Evolutionary conservation across 2,888 invertebrate species (phyloP).

Genomic region (Gnatocerus cornutus): DNA sequence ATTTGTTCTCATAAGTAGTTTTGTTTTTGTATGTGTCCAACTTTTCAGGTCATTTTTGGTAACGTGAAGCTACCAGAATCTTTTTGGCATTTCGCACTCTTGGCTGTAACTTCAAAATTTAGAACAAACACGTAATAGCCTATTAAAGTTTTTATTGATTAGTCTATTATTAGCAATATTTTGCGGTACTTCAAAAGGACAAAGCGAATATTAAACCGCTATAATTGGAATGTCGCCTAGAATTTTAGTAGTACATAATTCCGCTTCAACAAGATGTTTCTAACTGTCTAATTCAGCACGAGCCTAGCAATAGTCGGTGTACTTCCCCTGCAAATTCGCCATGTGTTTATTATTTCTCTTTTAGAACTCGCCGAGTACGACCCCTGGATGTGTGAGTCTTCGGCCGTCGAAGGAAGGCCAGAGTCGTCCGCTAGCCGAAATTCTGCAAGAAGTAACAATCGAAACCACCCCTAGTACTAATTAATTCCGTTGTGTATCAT

Average conservation of each 20-base stretch:
- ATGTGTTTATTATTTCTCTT: background rate
- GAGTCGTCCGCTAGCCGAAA: slow-evolving; percentile 56
- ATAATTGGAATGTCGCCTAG: slow-evolving; percentile 6
- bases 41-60: too few relatives aligned
- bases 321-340: background rate
- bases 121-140: too few relatives aligned
- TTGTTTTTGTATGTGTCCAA: too few relatives aligned
- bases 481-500: slow-evolving; percentile 24
- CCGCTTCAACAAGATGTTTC: background rate
- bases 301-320: slow-evolving; percentile 9
- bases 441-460: slow-evolving; percentile 53
- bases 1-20: too few relatives aligned
- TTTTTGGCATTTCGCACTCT: too few relatives aligned
- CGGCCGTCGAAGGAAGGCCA: slow-evolving; percentile 59
- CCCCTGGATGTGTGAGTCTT: slow-evolving; percentile 60
- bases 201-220: too few relatives aligned
- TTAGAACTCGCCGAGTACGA: slow-evolving; percentile 67
- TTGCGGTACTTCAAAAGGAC: too few relatives aligned
- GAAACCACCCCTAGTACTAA: slow-evolving; percentile 36
- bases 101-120: too few relatives aligned
- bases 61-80: too few relatives aligned
- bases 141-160: too few relatives aligned
- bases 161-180: too few relatives aligned
- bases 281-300: slow-evolving; percentile 5
- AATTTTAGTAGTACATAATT: background rate